These are phyloP conservation scores for Ageneiosus marmoratus DNA, from an alignment of 2,113 vertebrate species.

Conservation along the genomic window DNA sequence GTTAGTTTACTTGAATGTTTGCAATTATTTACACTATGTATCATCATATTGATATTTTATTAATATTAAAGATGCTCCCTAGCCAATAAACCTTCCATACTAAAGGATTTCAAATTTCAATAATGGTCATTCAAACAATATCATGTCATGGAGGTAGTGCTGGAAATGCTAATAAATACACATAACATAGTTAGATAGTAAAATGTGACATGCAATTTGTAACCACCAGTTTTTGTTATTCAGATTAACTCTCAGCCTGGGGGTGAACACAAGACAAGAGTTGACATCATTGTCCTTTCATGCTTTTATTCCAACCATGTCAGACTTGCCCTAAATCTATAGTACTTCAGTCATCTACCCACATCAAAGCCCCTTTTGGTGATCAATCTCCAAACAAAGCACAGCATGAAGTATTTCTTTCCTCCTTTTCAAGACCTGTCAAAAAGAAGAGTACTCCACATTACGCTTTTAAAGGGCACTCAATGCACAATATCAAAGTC, in stretches of 20 bases:
- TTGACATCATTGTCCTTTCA: constrained; percentile 47
- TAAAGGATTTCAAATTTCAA: not conserved
- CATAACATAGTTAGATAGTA: constrained; percentile 2
- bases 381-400: constrained; percentile 60
- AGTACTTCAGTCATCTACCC: constrained; percentile 25
- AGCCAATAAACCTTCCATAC: not conserved
- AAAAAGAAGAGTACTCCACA: constrained; percentile 21
- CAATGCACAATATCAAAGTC: constrained; percentile 19
- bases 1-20: not conserved
- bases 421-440: constrained; percentile 11
- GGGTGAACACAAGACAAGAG: constrained; percentile 15
- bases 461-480: constrained; percentile 11
- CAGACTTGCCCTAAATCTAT: constrained; percentile 17
- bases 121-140: not conserved
- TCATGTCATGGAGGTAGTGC: not conserved
- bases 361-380: constrained; percentile 56
- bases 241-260: constrained; percentile 30
- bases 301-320: constrained; percentile 32
- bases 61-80: not conserved
- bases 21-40: not conserved
- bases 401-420: constrained; percentile 37
- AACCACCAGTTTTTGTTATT: constrained; percentile 40
- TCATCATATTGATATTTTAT: not conserved
- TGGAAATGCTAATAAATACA: too few species aligned
- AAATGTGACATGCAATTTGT: constrained; percentile 45